These are phyloP conservation scores for Porites evermanni DNA, from an alignment of 92 coral and sea anemone genomes.

Conservation along the genomic window DNA sequence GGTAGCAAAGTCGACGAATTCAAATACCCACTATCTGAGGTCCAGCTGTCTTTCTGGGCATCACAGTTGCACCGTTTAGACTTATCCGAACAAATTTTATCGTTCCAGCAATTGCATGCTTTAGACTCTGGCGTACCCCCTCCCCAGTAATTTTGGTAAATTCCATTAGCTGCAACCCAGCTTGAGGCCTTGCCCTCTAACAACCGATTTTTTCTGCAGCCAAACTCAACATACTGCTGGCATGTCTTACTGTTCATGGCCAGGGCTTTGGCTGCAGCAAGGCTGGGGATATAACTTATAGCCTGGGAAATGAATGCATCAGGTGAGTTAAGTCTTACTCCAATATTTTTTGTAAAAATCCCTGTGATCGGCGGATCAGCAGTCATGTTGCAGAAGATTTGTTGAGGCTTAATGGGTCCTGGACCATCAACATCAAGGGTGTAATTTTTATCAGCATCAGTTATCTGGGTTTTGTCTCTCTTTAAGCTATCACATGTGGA, in stretches of 20 bases:
- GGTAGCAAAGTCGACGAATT: slow-evolving; percentile 70
- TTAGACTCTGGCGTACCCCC: slow-evolving; percentile 59
- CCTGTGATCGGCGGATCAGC: slow-evolving; percentile 70
- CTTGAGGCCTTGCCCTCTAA: slow-evolving; percentile 34
- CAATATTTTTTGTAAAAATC: slow-evolving; percentile 34
- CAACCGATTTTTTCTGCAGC: slow-evolving; percentile 72
- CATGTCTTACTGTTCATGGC: slow-evolving; percentile 79
- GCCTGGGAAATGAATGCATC: slow-evolving; percentile 55
- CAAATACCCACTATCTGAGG: slow-evolving; percentile 70
- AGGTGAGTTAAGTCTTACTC: slow-evolving; percentile 50
- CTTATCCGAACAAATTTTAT: slow-evolving; percentile 51
- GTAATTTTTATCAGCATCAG: slow-evolving; percentile 24
- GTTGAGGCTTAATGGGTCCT: slow-evolving; percentile 64
- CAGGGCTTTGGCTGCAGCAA: slow-evolving; percentile 70
- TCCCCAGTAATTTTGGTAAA: slow-evolving; percentile 83
- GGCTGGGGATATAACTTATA: slow-evolving; percentile 63
- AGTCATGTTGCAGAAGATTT: slow-evolving; percentile 76
- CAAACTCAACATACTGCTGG: slow-evolving; percentile 78
- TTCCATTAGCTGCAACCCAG: slow-evolving; percentile 82
- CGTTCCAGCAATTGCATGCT: slow-evolving; percentile 80
- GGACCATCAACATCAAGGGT: slow-evolving; percentile 91
- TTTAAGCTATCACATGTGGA: slow-evolving; percentile 60
- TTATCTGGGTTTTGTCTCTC: not conserved
- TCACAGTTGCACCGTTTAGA: slow-evolving; percentile 80
- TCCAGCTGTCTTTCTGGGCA: slow-evolving; percentile 57